These are phyloP conservation scores for Eupithecia insigniata DNA, from an alignment of 2,888 invertebrate genomes.

Conservation along the genomic window DNA sequence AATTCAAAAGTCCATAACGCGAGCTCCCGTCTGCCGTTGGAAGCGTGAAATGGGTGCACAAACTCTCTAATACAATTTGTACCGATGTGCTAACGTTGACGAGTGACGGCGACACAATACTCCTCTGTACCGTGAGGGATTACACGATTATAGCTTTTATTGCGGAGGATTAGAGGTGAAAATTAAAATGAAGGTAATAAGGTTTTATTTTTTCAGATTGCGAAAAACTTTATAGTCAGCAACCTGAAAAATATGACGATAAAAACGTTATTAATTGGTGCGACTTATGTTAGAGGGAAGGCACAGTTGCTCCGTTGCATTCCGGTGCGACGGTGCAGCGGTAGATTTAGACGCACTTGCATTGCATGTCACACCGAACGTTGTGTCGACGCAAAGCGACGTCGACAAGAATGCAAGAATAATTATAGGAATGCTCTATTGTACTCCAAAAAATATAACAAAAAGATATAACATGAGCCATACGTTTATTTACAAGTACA, in stretches of 20 bases:
- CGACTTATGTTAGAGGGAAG: too few relatives aligned
- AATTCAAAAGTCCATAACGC: slow-evolving; percentile 27
- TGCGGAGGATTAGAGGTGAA: background rate
- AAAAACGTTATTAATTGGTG: background rate
- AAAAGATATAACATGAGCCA: too few relatives aligned
- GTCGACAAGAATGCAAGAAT: too few relatives aligned
- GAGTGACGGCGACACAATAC: background rate
- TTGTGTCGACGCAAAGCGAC: too few relatives aligned
- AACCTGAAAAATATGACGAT: too few relatives aligned
- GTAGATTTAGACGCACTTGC: too few relatives aligned
- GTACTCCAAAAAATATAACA: background rate
- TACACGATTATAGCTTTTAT: background rate
- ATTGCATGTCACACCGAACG: too few relatives aligned
- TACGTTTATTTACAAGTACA: background rate
- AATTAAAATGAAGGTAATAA: background rate
- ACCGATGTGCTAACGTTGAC: slow-evolving; percentile 51
- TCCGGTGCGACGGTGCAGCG: too few relatives aligned
- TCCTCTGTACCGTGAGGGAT: background rate
- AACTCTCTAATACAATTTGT: slow-evolving; percentile 68
- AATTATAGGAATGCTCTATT: background rate
- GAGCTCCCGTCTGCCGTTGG: slow-evolving; percentile 42
- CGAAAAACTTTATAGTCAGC: too few relatives aligned
- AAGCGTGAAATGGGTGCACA: slow-evolving; percentile 64
- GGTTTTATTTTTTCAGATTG: background rate
- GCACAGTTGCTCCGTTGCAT: too few relatives aligned